Evolutionary conservation across 53 echinoderm and acorn worm species (phyloP), one percentile per base, ranked within the genome.

Genomic region (Apostichopus leukothele): DNA sequence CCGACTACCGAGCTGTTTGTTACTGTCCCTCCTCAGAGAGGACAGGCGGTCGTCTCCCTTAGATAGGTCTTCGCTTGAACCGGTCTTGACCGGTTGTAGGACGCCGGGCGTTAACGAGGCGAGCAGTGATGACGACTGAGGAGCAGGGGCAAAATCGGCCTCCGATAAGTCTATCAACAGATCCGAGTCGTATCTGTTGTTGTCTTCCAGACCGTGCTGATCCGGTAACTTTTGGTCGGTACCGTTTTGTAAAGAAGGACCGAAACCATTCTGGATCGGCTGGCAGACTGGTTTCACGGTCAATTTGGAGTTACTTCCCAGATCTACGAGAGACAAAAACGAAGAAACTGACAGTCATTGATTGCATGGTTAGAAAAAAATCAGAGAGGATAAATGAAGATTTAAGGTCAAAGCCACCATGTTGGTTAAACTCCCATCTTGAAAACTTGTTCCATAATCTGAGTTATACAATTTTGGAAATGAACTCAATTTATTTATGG

Each of bases 61-160:
- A 21, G 77, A 76, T 18, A 6, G 6, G 20, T 19, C 71, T 19
- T 71, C 16, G 59, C 52, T 54, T 1, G 16, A n/a, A 25, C 21
- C 86, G 50, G 71, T 10, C 19, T 52, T 74, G 20, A 14, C 13
- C 4, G 88, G 88, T 75, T 87, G 74, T 16, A 75, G 54, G 39
- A 87, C 75, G n/a, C 88, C 88, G 5, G 88, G 75, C 18, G 74
- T 87, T 19, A 93, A 81, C 1, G 90, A 91, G 13, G 90, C 80
- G 55, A 90, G 78, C 0, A 94, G 75, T 11, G 93, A 55, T n/a
- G 93, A 87, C 0, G 92, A 87, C 83, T 93, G 89, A 16, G 94
- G 90, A 1, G 95, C 90, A 13, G 98, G 98, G 5, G 94, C 98
- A 91, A 98, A 98, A 86, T 98, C 98, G 9, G 98, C 98, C 75